phyloP scores from a whole-genome alignment of 2,113 vertebrate species.

The Neogobius melanostomus region DNA sequence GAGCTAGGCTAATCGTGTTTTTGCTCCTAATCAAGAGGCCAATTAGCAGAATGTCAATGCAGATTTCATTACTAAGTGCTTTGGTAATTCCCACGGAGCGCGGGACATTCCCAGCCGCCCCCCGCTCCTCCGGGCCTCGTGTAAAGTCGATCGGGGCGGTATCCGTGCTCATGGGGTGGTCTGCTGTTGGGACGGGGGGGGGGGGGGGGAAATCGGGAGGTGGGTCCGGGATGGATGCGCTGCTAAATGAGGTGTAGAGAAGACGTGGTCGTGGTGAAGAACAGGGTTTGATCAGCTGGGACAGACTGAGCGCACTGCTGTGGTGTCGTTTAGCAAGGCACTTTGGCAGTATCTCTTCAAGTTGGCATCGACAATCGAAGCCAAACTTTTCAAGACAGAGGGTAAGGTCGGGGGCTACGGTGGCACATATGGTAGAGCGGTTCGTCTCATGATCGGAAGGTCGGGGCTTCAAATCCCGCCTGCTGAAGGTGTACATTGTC shows the following conservation, averaged over 20 bases:
- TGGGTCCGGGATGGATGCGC: slow-evolving; percentile 63
- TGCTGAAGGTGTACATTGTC: no score
- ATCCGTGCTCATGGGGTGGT: slow-evolving; percentile 57
- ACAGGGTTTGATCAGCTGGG: slow-evolving; percentile 51
- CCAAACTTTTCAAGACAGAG: no score
- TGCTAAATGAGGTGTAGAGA: slow-evolving; percentile 67
- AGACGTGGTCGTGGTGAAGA: slow-evolving; percentile 72
- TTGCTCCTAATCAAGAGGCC: slow-evolving; percentile 86
- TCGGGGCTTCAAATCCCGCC: no score
- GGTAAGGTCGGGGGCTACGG: no score
- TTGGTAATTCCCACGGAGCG: slow-evolving; percentile 84
- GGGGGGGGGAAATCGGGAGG: not conserved
- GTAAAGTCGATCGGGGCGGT: slow-evolving; percentile 52
- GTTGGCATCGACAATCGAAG: no score
- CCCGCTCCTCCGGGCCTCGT: slow-evolving; percentile 27
- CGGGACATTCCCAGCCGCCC: slow-evolving; percentile 55
- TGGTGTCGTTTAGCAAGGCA: no score
- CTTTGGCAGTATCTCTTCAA: no score
- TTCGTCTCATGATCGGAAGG: no score
- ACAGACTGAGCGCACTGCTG: no score
- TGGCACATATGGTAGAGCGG: no score
- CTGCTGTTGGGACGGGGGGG: slow-evolving; percentile 42
- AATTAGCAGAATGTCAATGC: slow-evolving; percentile 88
- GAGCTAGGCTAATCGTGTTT: slow-evolving; percentile 85
- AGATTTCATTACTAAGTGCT: slow-evolving; percentile 87